These are phyloP conservation scores for Microtus richardsoni DNA, from an alignment of 2,113 vertebrate genomes.

Conservation along the genomic window DNA sequence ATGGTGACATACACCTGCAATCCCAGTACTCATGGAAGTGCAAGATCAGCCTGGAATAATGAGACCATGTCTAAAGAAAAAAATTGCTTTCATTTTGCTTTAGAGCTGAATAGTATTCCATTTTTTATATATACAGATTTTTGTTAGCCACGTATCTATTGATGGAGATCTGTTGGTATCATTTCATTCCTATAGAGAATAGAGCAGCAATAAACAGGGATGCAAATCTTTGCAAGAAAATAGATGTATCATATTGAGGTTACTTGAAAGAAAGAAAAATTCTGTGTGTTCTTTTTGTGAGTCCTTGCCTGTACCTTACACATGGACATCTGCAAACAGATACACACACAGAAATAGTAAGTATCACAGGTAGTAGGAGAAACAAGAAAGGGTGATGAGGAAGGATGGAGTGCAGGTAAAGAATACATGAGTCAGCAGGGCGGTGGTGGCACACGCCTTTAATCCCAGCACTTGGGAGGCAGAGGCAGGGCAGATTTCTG, in stretches of 20 bases:
- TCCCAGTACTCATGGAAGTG: too few species aligned
- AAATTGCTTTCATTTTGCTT: background rate
- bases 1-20: background rate
- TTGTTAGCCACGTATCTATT: background rate
- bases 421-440: background rate
- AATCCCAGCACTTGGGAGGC: too few species aligned
- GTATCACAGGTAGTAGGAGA: background rate
- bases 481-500: too few species aligned
- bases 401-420: background rate
- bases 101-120: background rate
- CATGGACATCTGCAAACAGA: background rate
- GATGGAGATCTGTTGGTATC: background rate
- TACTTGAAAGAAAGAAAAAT: background rate
- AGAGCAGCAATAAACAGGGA: background rate
- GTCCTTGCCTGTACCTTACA: background rate
- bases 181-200: background rate
- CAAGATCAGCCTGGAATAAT: background rate
- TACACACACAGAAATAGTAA: background rate
- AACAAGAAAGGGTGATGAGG: background rate
- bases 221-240: background rate
- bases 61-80: background rate
- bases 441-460: too few species aligned
- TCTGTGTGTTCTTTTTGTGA: background rate
- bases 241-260: background rate
- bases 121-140: background rate